Percentiles rank a stretch among this genome's conserved stretches.
Evolutionary conservation across 2,797 vertebrate genomes (phyloP).

Genomic region (Sebastes kiyomatsui): DNA sequence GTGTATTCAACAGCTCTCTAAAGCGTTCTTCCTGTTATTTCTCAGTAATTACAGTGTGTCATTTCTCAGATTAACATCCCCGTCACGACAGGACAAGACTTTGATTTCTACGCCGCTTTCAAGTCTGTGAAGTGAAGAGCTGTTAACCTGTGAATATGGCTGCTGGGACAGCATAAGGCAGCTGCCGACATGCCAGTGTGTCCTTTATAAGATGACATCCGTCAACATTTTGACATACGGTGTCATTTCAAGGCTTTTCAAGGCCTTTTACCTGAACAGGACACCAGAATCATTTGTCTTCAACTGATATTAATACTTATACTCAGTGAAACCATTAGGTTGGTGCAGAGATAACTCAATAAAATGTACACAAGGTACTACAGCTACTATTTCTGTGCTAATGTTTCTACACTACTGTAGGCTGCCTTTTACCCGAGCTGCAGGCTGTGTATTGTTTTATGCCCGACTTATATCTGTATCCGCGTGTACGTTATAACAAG

Average conservation of each 20-base stretch:
- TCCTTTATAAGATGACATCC: neutral
- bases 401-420: too few relatives aligned
- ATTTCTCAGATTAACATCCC: constrained; percentile 20
- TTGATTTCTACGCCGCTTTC: neutral
- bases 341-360: neutral
- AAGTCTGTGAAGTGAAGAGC: neutral
- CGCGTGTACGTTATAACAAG: too few relatives aligned
- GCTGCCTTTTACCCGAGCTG: too few relatives aligned
- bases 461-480: too few relatives aligned
- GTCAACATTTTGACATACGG: neutral
- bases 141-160: neutral
- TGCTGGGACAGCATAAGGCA: neutral
- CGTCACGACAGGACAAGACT: constrained; percentile 7
- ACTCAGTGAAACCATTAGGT: neutral
- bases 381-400: neutral
- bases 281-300: neutral
- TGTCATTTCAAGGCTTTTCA: neutral
- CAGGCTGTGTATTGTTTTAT: too few relatives aligned
- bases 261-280: neutral
- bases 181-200: neutral
- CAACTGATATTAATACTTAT: neutral
- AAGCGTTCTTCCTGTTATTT: constrained; percentile 37
- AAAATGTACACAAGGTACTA: neutral
- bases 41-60: constrained; percentile 13
- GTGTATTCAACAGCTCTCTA: neutral